Evolutionary conservation across 2,797 vertebrate species (phyloP).

Genomic region (Hybognathus amarus): DNA sequence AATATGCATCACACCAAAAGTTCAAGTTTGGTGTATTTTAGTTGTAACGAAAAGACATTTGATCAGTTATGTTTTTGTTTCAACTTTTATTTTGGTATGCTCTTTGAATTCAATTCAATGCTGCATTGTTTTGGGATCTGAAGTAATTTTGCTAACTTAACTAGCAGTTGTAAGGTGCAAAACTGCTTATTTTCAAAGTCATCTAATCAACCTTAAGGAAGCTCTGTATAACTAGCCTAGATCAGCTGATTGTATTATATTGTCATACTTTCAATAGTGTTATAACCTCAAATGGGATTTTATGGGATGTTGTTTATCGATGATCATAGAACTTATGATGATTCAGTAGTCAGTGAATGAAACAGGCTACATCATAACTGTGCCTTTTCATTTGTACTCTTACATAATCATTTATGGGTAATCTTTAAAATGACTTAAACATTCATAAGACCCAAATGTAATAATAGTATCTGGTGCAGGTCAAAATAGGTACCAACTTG

Average conservation of each 20-base stretch:
- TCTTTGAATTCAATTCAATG: not conserved
- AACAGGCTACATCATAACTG: not conserved
- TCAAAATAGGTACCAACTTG: conserved; percentile 19
- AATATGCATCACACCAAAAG: not conserved
- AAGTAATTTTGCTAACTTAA: not conserved
- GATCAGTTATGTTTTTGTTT: not conserved
- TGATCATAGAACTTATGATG: not conserved
- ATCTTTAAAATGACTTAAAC: not conserved
- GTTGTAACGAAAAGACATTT: not conserved
- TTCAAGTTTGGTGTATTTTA: not conserved
- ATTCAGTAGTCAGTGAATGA: not conserved
- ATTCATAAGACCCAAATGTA: conserved; percentile 19
- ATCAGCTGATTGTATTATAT: not conserved
- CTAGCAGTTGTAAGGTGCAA: not conserved
- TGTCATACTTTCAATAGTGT: not conserved
- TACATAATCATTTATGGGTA: not conserved
- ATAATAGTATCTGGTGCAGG: conserved; percentile 45
- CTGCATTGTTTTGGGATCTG: not conserved
- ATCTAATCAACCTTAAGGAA: not conserved
- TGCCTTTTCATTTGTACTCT: not conserved
- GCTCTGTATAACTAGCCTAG: not conserved
- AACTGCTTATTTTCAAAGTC: not conserved
- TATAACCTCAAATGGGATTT: not conserved
- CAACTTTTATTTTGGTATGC: not conserved
- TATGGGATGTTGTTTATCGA: not conserved